phyloP scores from a whole-genome alignment of 2,113 vertebrate genomes.

The Ctenomys sociabilis region DNA sequence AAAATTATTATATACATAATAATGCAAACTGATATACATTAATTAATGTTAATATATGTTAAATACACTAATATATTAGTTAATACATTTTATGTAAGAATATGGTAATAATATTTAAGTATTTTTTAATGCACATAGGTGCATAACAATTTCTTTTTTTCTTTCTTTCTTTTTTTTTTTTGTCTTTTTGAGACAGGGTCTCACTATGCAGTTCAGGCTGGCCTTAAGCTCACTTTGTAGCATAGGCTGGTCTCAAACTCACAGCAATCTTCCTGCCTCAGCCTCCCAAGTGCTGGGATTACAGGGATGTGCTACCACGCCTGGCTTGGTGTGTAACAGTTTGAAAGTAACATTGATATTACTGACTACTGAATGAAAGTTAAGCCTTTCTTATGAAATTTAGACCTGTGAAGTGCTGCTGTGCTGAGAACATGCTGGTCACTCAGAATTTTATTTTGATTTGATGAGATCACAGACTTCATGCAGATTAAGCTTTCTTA shows the following conservation, averaged over 20 bases:
- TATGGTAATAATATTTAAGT: neutral
- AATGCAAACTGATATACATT: neutral
- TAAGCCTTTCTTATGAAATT: neutral
- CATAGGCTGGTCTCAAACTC: too few species aligned
- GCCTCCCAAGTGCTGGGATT: too few species aligned
- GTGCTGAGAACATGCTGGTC: neutral
- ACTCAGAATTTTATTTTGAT: neutral
- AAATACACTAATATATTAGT: neutral
- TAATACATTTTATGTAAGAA: neutral
- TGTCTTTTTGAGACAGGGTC: too few species aligned
- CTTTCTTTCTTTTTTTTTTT: too few species aligned
- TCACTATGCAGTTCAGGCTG: too few species aligned
- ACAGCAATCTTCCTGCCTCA: too few species aligned
- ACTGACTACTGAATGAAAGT: neutral
- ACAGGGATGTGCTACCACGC: too few species aligned
- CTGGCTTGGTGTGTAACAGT: neutral
- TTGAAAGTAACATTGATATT: slow-evolving; percentile 39
- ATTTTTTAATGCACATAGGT: neutral
- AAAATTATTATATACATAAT: slow-evolving; percentile 14
- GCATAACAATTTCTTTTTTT: slow-evolving; percentile 14
- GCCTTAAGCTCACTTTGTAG: too few species aligned
- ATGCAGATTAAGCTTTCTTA: slow-evolving; percentile 47
- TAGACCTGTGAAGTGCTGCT: neutral
- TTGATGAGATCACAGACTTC: neutral
- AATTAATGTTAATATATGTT: slow-evolving; percentile 40